Base-by-base conservation (phyloP, 2,797 vertebrate species). In the Coracias cyanogaster region DNA sequence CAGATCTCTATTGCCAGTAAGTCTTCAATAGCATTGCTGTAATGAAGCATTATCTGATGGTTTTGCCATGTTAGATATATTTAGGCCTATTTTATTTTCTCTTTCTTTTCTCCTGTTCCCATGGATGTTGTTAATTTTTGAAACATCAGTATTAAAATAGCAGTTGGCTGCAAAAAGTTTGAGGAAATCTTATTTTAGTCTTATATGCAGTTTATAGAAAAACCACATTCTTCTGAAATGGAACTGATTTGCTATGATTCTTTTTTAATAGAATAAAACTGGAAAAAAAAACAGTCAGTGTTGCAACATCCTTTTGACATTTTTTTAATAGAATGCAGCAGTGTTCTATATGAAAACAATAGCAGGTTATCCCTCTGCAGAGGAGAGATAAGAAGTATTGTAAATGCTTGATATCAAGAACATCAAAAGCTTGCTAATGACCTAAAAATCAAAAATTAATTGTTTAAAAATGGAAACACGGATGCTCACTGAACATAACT, bases 381-480 rank as follows among this genome's bases (percentile, higher is more conserved):
- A 90, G 21, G 12, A 79, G 18, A 90, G 37, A 89, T 57, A 90
- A 82, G 64, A 77, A 37, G n/a, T 28, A 90, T 69, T 84, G 43
- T 43, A 90, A 94, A 82, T 62, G 37, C 26, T 76, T 33, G 76
- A 24, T 58, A 90, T 88, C 76, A 76, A 83, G 80, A 90, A 65
- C 21, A 93, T 86, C 70, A 90, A 51, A 67, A 86, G 51, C 49
- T 82, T 89, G 77, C 35, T 90, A 95, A 90, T 76, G 35, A 91
- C 82, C 58, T 89, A 72, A 90, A 93, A 86, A 93, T 83, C 9
- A 91, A 71, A 94, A 93, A 7, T n/a, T 76, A 83, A 54, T 74
- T 41, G 24, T 55, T 93, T 62, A 82, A 90, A 89, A 90, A 82
- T 66, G n/a, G 66, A 94, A 94, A 84, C 49, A 76, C 0, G 9